Conservation (phyloP, 2,797 vertebrate species). For the Semaprochilodus insignis region DNA sequence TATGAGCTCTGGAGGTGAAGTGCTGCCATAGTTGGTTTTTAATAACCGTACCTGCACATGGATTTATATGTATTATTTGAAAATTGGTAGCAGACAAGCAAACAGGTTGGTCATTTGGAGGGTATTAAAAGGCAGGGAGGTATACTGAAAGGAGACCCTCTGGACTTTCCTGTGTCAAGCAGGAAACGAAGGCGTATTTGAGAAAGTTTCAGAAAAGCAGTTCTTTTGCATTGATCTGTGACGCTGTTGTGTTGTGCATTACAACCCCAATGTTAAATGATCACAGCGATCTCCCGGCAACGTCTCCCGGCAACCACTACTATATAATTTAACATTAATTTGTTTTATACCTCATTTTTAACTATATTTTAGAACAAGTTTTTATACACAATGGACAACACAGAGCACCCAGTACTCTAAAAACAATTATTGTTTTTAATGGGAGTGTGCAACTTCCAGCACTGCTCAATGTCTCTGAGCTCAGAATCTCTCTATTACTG, state of each 20-base stretch:
- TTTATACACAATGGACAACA: too few species aligned
- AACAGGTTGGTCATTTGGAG: conserved; percentile 12
- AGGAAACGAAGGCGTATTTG: conserved; percentile 70
- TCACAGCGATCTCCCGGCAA: conserved; percentile 47
- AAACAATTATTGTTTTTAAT: too few species aligned
- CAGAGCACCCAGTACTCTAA: too few species aligned
- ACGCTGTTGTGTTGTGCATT: conserved; percentile 69
- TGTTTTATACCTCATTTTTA: too few species aligned
- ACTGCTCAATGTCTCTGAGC: too few species aligned
- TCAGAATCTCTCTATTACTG: too few species aligned
- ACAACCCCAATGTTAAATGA: conserved; percentile 65
- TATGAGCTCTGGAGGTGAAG: conserved; percentile 70
- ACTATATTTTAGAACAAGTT: too few species aligned
- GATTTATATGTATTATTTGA: conserved; percentile 27
- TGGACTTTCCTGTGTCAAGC: conserved; percentile 64
- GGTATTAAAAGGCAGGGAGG: conserved; percentile 18
- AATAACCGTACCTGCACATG: conserved; percentile 49
- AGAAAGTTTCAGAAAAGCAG: conserved; percentile 69
- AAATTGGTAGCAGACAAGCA: conserved; percentile 30
- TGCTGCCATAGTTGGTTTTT: conserved; percentile 70
- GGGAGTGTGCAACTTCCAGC: too few species aligned
- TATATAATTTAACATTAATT: too few species aligned
- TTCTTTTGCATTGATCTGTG: conserved; percentile 62
- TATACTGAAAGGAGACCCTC: conserved; percentile 33
- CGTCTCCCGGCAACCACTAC: too few species aligned